Evolutionary conservation across 2,797 vertebrate genomes (phyloP).

Genomic region (Clarias platycephalus): DNA sequence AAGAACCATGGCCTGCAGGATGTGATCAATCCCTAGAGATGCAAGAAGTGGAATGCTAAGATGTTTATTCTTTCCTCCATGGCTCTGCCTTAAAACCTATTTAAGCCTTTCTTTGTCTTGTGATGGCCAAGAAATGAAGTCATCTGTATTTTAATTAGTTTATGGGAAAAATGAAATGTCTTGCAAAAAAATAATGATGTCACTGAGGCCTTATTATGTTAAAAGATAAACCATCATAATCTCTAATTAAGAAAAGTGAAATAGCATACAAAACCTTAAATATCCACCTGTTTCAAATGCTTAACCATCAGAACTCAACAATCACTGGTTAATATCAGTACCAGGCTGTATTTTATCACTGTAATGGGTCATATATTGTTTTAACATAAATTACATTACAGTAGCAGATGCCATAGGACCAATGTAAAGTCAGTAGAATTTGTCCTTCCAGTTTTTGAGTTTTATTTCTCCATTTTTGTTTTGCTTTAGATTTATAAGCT

Average conservation of each 20-base stretch:
- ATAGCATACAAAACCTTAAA: conserved; percentile 22
- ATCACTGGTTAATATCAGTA: not conserved
- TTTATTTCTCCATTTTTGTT: not conserved
- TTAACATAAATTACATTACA: not conserved
- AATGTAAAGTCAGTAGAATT: not conserved
- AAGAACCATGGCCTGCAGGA: conserved; percentile 12
- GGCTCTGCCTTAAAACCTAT: conserved; percentile 25
- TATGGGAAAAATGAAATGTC: not conserved
- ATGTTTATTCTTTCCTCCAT: conserved; percentile 27
- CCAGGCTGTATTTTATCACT: not conserved
- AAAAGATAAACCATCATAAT: conserved; percentile 1
- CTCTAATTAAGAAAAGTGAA: not conserved
- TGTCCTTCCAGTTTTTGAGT: not conserved
- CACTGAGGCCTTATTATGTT: not conserved
- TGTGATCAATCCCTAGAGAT: conserved; percentile 14
- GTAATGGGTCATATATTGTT: not conserved
- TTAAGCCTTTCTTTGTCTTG: conserved; percentile 28
- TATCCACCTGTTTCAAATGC: conserved; percentile 10
- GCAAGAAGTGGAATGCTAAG: conserved; percentile 18
- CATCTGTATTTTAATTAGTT: conserved; percentile 19
- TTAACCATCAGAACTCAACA: not conserved
- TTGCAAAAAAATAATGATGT: not conserved
- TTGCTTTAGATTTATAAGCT: not conserved
- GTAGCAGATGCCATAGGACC: not conserved
- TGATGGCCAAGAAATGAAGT: conserved; percentile 9